Evolutionary conservation across 1,140 invertebrate genomes (phyloP), one percentile per base, ranked within the genome.

Genomic region (Colletes latitarsis): DNA sequence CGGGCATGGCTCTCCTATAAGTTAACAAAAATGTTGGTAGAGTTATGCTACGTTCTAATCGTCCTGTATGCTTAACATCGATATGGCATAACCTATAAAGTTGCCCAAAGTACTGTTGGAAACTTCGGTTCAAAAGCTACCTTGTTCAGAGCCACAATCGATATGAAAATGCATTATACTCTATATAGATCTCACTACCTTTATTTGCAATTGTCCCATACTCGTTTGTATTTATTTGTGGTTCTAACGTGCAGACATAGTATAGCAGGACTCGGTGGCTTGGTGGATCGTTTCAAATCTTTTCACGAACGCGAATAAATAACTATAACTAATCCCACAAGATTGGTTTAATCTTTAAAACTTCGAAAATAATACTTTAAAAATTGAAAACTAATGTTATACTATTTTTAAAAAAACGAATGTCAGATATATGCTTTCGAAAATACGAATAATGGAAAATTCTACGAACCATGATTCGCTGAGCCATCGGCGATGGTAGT

Each of bases 171-270:
- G 30, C 58, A 80, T 58, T 39, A 60, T 83, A 67, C 60, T 58
- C n/a, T 53, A 17, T 43, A 5, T 76, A 58, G 66, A 71, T 69
- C 52, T 39, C 30, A 14, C 15, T 58, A 8, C 17, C 57, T 17
- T 53, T 46, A 15, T 82, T 67, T 64, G n/a, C 46, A 66, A 73
- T 73, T 68, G 60, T 55, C 64, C 58, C 12, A n/a, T 55, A 30
- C 63, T 74, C 12, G 5, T 43, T 58, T 60, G 10, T 81, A 80
- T 83, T 81, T 79, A 83, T 80, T 84, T 43, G n/a, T 14, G 57
- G 14, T n/a, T 74, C 3, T 66, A 55, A 19, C 17, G 6, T 21
- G 15, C 70, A 73, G 58, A 30, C 19, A 17, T 19, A 43, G 5
- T 19, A 6, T 19, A 66, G 1, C 53, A 55, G n/a, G 4, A 2